These are phyloP conservation scores for Julus scandinavius DNA, from an alignment of 2,888 invertebrate genomes.

Conservation along the genomic window DNA sequence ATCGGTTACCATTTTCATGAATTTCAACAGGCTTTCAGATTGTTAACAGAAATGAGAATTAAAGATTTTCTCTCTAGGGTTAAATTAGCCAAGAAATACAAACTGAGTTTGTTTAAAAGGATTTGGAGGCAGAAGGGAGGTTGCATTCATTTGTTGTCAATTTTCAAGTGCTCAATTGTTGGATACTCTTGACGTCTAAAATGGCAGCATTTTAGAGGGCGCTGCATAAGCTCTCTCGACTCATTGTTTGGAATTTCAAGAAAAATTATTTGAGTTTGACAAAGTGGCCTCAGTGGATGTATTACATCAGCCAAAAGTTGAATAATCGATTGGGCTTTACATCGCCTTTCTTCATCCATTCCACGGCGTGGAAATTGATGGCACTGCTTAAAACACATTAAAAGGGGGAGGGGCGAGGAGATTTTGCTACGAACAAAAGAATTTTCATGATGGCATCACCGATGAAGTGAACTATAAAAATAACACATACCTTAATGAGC, in stretches of 20 bases:
- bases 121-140: too few relatives aligned
- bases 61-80: not conserved
- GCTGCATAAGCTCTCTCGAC: not conserved
- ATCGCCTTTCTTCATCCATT: constrained; percentile 10
- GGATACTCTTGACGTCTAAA: too few relatives aligned
- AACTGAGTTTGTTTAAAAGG: too few relatives aligned
- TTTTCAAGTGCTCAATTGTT: not conserved
- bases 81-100: not conserved
- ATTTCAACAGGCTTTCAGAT: not conserved
- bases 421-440: not conserved
- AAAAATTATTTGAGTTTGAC: not conserved
- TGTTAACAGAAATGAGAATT: not conserved
- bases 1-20: not conserved
- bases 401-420: constrained; percentile 18
- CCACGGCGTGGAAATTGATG: not conserved
- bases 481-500: constrained; percentile 11
- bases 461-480: constrained; percentile 18
- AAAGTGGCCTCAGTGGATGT: constrained; percentile 18
- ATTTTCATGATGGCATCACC: constrained; percentile 18
- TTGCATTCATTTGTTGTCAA: not conserved
- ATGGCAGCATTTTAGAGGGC: not conserved
- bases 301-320: not conserved
- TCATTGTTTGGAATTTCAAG: not conserved
- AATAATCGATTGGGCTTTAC: constrained; percentile 1
- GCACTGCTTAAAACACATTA: constrained; percentile 18